phyloP scores from a whole-genome alignment of 2,113 vertebrate genomes.

The Paedocypris sp. region DNA sequence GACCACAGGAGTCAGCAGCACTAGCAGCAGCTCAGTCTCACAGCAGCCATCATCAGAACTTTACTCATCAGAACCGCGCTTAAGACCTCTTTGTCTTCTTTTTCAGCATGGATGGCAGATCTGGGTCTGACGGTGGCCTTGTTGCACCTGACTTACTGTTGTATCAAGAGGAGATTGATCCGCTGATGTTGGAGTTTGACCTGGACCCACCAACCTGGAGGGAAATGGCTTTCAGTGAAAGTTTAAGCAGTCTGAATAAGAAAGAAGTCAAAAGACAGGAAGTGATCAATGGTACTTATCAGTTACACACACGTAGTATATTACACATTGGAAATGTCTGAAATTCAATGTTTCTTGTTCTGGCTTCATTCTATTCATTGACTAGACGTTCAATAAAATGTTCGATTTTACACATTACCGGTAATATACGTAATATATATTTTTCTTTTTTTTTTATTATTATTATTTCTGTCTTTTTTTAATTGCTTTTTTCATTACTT shows the following conservation, averaged over 20 bases:
- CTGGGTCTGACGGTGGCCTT: conserved; percentile 34
- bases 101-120: conserved; percentile 57
- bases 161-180: conserved; percentile 71
- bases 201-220: conserved; percentile 80
- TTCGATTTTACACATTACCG: no score
- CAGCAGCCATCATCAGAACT: background rate
- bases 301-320: no score
- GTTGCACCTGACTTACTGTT: conserved; percentile 42
- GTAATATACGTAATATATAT: no score
- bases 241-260: conserved; percentile 66
- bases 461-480: no score
- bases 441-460: no score
- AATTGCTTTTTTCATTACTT: no score
- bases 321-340: no score
- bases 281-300: conserved; percentile 82
- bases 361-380: no score
- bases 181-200: conserved; percentile 69
- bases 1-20: conserved; percentile 6
- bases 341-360: no score
- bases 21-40: conserved; percentile 4
- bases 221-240: conserved; percentile 56
- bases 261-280: conserved; percentile 80
- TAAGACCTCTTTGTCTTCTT: background rate
- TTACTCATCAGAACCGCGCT: background rate
- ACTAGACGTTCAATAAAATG: no score